Percentiles rank a stretch among this genome's conserved stretches.
These are phyloP conservation scores for Lycaon pictus DNA, from an alignment of 2,113 vertebrate species.

Conservation along the genomic window DNA sequence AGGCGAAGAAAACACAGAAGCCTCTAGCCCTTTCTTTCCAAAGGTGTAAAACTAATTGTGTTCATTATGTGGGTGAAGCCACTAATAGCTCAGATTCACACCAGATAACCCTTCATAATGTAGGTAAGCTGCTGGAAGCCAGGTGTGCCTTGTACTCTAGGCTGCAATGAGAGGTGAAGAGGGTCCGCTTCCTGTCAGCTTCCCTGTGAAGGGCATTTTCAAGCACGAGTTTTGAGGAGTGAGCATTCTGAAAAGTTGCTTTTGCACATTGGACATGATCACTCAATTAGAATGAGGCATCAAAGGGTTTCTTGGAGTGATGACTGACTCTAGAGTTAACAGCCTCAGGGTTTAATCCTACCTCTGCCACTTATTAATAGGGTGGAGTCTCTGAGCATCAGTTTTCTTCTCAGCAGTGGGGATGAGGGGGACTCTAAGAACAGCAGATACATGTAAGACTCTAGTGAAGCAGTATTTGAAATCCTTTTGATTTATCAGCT, in stretches of 20 bases:
- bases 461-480: background rate
- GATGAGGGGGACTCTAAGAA: background rate
- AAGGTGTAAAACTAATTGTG: background rate
- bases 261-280: background rate
- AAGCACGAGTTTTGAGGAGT: background rate
- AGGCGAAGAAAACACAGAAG: background rate
- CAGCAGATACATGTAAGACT: background rate
- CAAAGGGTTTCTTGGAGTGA: background rate
- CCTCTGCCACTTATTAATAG: background rate
- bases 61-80: slow-evolving; percentile 24
- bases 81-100: background rate
- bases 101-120: background rate
- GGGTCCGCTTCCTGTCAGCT: background rate
- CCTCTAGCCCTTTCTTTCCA: background rate
- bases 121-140: background rate
- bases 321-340: accelerated
- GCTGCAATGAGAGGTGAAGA: background rate
- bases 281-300: background rate
- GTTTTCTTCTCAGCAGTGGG: background rate
- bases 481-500: background rate
- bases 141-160: background rate
- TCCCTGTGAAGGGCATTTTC: background rate
- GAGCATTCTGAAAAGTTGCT: background rate
- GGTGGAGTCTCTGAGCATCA: background rate
- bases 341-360: background rate